Evolutionary conservation across 1,140 invertebrate species (phyloP).

Genomic region (Sipha flava): DNA sequence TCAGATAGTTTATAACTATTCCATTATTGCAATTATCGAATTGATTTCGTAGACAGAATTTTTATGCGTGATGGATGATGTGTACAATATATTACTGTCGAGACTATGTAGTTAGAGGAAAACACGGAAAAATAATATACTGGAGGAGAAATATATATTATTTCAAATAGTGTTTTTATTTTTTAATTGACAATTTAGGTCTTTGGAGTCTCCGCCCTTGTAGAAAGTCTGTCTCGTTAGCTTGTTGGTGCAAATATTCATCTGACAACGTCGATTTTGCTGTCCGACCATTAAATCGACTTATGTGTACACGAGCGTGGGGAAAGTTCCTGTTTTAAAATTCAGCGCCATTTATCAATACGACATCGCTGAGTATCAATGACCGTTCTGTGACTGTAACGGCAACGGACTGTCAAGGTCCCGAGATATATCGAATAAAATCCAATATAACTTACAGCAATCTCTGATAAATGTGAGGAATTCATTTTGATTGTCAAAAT

Average conservation of each 20-base stretch:
- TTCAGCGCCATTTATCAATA: constrained; percentile 32
- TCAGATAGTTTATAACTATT: not conserved
- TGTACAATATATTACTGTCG: no score
- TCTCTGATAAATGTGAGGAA: not conserved
- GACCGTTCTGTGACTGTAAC: not conserved
- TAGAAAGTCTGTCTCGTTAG: constrained; percentile 28
- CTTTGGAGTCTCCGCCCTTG: not conserved
- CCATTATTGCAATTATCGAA: constrained; percentile 7
- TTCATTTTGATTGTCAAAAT: not conserved
- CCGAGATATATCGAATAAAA: not conserved
- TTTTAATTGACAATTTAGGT: constrained; percentile 29
- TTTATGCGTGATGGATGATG: no score
- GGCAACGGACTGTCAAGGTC: constrained; percentile 28
- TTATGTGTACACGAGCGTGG: not conserved
- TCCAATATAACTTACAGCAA: not conserved
- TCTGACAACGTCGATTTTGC: constrained; percentile 18
- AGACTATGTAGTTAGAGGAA: not conserved
- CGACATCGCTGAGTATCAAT: constrained; percentile 24
- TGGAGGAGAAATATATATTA: not conserved
- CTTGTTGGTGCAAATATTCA: constrained; percentile 17
- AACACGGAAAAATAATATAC: not conserved
- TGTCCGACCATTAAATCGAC: constrained; percentile 24
- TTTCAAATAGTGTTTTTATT: not conserved
- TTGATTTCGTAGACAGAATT: not conserved
- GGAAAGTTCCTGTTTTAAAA: constrained; percentile 29